These are phyloP conservation scores for Ibycter americanus DNA, from an alignment of 2,797 vertebrate genomes.

Conservation along the genomic window DNA sequence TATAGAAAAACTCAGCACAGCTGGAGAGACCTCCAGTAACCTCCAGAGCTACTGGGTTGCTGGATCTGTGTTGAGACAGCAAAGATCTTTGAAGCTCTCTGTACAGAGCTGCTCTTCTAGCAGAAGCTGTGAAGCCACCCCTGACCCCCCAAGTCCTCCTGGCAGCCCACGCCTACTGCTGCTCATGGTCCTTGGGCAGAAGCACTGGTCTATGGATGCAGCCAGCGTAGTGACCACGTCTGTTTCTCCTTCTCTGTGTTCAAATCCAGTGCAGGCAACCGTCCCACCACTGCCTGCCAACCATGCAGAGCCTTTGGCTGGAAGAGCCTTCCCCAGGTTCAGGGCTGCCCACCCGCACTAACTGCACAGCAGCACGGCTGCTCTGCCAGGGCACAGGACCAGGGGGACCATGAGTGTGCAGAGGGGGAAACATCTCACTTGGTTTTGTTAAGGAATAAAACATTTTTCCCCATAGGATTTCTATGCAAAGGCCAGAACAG, in stretches of 20 bases:
- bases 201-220: background rate
- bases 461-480: background rate
- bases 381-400: background rate
- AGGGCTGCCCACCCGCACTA: background rate
- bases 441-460: background rate
- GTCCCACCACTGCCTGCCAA: background rate
- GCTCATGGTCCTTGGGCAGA: background rate
- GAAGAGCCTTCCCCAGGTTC: background rate
- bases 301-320: background rate
- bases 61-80: background rate
- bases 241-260: background rate
- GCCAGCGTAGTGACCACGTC: fast-evolving
- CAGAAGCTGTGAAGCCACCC: background rate
- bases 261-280: background rate
- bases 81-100: fast-evolving
- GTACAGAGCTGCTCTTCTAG: background rate
- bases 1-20: background rate
- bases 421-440: background rate
- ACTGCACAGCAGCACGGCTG: background rate
- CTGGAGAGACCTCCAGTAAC: background rate
- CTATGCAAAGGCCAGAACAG: background rate
- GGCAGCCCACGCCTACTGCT: background rate
- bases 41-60: background rate
- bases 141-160: fast-evolving
- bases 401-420: background rate